A percentile compares a stretch with the other conserved stretches of the same genome.
Evolutionary conservation across 1,140 invertebrate genomes (phyloP).

Genomic region (Cryptotermes secundus): DNA sequence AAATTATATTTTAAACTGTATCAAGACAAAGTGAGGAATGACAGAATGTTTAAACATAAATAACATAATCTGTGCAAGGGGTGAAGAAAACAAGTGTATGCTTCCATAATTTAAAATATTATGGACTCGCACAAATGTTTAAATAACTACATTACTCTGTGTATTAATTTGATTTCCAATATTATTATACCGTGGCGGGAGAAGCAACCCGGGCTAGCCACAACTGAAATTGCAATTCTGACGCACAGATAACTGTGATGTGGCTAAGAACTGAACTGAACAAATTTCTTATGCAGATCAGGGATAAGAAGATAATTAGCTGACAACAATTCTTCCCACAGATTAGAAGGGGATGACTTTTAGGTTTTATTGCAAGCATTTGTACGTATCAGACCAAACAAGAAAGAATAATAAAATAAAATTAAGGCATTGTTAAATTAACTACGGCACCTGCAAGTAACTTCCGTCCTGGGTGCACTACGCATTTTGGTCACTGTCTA

Average conservation of each 20-base stretch:
- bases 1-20: background rate
- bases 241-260: background rate
- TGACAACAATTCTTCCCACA: background rate
- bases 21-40: background rate
- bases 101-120: background rate
- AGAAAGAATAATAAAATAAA: background rate
- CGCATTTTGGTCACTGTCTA: too few relatives aligned
- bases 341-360: background rate
- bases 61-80: background rate
- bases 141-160: background rate
- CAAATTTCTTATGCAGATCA: background rate
- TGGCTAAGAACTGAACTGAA: background rate
- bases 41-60: background rate
- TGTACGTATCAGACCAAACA: conserved; percentile 1
- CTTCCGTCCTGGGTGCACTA: too few relatives aligned
- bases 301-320: background rate
- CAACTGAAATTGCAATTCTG: background rate
- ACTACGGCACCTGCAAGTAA: background rate
- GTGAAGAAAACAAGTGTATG: background rate
- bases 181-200: background rate
- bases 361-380: background rate
- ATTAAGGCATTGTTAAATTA: background rate
- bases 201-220: background rate
- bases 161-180: background rate
- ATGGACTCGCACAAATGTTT: background rate